Conservation (phyloP, 2,888 invertebrate species). For the Encarsia formosa region DNA sequence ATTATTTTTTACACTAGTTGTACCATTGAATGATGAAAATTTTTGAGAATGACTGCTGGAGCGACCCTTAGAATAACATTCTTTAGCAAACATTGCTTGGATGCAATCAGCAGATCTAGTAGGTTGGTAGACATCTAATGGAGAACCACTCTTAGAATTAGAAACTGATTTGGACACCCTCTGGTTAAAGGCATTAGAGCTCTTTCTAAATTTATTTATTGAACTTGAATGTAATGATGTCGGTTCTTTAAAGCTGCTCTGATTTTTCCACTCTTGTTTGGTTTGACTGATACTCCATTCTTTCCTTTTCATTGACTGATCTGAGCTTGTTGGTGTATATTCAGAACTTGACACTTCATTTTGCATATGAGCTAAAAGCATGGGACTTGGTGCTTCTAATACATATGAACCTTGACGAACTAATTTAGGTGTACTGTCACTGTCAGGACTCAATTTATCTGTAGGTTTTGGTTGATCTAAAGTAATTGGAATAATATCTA, state of each 20-base stretch:
- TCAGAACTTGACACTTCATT: constrained; percentile 37
- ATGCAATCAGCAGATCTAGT: constrained; percentile 43
- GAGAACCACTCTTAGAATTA: constrained; percentile 27
- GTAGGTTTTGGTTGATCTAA: constrained; percentile 28
- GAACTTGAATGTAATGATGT: constrained; percentile 30
- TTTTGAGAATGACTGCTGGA: constrained; percentile 13
- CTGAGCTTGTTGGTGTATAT: constrained; percentile 34
- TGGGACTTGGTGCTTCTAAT: constrained; percentile 72
- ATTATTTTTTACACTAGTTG: constrained; percentile 19
- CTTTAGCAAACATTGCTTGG: constrained; percentile 36
- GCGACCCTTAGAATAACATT: constrained; percentile 25
- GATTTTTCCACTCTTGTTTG: constrained; percentile 41
- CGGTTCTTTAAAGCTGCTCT: constrained; percentile 28
- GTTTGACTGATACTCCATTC: constrained; percentile 41
- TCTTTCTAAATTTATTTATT: constrained; percentile 17
- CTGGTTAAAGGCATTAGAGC: constrained; percentile 26
- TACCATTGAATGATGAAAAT: constrained; percentile 24
- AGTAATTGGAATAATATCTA: constrained; percentile 44
- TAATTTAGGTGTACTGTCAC: constrained; percentile 49
- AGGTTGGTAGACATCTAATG: constrained; percentile 25
- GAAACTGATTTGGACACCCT: constrained; percentile 27
- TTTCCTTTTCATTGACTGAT: constrained; percentile 32
- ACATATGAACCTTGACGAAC: constrained; percentile 76
- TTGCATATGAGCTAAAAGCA: constrained; percentile 63
- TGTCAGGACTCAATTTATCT: constrained; percentile 36